These are phyloP conservation scores for Ophion obscuratus DNA, from an alignment of 2,888 invertebrate genomes.

Conservation along the genomic window DNA sequence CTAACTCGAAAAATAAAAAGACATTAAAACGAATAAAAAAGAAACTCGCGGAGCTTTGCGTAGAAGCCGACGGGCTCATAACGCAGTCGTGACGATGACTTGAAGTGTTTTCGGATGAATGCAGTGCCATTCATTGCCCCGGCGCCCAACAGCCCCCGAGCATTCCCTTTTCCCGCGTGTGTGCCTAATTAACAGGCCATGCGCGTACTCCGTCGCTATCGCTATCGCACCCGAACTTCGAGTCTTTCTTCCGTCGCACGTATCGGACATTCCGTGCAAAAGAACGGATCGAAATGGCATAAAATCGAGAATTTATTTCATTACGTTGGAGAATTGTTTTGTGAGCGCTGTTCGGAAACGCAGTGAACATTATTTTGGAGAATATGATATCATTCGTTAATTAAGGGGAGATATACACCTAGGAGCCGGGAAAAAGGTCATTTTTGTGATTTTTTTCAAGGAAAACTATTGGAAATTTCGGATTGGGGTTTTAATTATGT, in stretches of 20 bases:
- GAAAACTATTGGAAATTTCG: too few relatives aligned
- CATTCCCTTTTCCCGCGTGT: slow-evolving; percentile 15
- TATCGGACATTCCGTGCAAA: slow-evolving; percentile 16
- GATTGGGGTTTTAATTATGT: too few relatives aligned
- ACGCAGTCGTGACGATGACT: slow-evolving; percentile 69
- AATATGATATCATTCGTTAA: too few relatives aligned
- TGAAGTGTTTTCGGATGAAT: slow-evolving; percentile 75
- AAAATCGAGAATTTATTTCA: not conserved
- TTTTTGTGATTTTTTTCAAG: too few relatives aligned
- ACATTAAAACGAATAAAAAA: slow-evolving; percentile 6
- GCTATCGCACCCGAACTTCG: slow-evolving; percentile 59
- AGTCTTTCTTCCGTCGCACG: slow-evolving; percentile 37
- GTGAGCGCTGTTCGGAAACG: too few relatives aligned
- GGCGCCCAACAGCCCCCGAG: slow-evolving; percentile 24
- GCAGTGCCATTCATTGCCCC: slow-evolving; percentile 74
- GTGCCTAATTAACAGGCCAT: slow-evolving; percentile 77
- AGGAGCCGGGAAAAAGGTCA: too few relatives aligned
- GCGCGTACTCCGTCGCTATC: slow-evolving; percentile 61
- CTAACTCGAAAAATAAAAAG: slow-evolving; percentile 17
- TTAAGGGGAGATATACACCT: too few relatives aligned
- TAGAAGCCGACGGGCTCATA: slow-evolving; percentile 54
- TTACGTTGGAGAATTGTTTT: not conserved
- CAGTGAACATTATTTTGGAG: too few relatives aligned
- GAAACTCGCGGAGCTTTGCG: slow-evolving; percentile 36
- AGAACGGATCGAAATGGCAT: not conserved